Evolutionary conservation across 2,888 invertebrate genomes (phyloP), one percentile per base, ranked within the genome.

Genomic region (Melanargia galathea): DNA sequence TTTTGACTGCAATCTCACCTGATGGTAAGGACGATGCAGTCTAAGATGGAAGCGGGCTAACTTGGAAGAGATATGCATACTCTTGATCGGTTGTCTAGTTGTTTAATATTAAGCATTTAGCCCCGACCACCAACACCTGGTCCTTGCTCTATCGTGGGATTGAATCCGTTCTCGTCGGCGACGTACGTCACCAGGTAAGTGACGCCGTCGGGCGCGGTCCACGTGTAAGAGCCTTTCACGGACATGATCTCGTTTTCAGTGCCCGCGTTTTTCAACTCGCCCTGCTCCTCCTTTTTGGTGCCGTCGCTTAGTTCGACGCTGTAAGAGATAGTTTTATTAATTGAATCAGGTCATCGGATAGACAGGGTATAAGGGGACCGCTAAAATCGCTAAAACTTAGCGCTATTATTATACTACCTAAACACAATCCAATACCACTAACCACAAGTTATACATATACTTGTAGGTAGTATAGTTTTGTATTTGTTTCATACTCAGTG

Each of bases 121-220:
- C 52, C 52, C 13, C 52, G 52, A 20, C 33, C 52, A 20, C 66
- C 75, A 8, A 86, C 90, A 93, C 87, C 87, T 0, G 86, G 83
- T 1, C 85, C 85, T 67, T 90, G 90, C 60, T 89, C 81, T 61
- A 90, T 87, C 61, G 81, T 81, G 1, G 93, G 87, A 63, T 86
- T 86, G 83, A 86, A 91, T 0, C 90, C 90, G 62, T 90, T 90
- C 63, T 91, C 90, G 62, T 93, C 93, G 26, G 93, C 93, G 20
- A 90, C 78, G 79, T 93, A 93, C 38, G 86, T 93, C 63, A 95
- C 93, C 2, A 89, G 88, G 77, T 94, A 94, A 0, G 83, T 83
- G 30, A 90, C 84, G 2, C 93, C 93, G 71, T 93, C 93, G 38
- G 91, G 92, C 24, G 86, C 93, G 0, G 92, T 80, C 86, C 92